phyloP scores from a whole-genome alignment of 1,140 invertebrate genomes.

The Metopolophium dirhodum region DNA sequence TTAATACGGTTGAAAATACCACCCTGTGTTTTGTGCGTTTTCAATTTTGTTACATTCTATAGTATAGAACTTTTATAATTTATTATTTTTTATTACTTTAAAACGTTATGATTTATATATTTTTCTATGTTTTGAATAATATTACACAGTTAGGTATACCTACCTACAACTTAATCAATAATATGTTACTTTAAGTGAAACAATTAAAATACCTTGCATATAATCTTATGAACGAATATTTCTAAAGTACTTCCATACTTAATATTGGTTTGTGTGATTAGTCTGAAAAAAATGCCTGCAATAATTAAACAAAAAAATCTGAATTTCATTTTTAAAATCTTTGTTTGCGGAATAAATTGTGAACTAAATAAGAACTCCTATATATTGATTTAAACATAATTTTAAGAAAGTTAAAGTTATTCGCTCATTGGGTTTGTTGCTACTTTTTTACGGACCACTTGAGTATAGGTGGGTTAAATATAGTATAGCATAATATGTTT shows the following conservation, averaged over 20 bases:
- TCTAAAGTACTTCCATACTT: not conserved
- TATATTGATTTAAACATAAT: not conserved
- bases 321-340: not conserved
- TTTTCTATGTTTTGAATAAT: not conserved
- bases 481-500: not conserved
- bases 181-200: not conserved
- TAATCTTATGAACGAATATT: not conserved
- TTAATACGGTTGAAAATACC: not conserved
- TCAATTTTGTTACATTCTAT: not conserved
- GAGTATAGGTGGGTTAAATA: not conserved
- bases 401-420: not conserved
- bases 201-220: not conserved
- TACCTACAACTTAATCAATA: not conserved
- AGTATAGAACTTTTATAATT: not conserved
- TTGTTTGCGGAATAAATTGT: not conserved
- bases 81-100: not conserved
- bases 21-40: slow-evolving; percentile 25
- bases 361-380: not conserved
- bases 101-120: not conserved
- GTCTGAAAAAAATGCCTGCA: not conserved
- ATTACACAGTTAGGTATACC: not conserved
- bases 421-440: not conserved
- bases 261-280: not conserved
- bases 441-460: not conserved
- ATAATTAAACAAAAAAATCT: not conserved